Conservation (phyloP, 1,140 invertebrate genomes). For the Drosophila asahinai region DNA sequence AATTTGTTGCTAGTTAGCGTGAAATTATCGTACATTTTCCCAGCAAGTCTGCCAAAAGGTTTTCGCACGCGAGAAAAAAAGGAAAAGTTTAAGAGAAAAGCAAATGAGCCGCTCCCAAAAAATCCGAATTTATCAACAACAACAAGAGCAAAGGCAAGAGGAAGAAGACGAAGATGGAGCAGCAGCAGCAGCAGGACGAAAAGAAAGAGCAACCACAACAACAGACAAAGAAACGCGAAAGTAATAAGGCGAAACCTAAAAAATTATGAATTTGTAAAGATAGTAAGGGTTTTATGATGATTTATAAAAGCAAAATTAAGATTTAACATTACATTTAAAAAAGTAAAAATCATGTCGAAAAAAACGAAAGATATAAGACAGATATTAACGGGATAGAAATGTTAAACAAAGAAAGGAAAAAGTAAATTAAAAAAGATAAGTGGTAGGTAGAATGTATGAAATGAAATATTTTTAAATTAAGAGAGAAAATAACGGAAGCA, state of each 20-base stretch:
- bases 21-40: constrained; percentile 35
- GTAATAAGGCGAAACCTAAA: constrained; percentile 12
- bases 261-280: background rate
- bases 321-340: background rate
- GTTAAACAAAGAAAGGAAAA: background rate
- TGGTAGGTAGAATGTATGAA: too few species aligned
- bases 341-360: too few species aligned
- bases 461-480: too few species aligned
- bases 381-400: background rate
- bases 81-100: constrained; percentile 51
- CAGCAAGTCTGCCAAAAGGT: constrained; percentile 32
- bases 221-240: constrained; percentile 54
- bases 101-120: constrained; percentile 66
- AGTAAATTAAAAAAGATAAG: too few species aligned
- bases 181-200: constrained; percentile 14
- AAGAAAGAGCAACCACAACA: constrained; percentile 59
- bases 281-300: background rate
- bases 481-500: too few species aligned
- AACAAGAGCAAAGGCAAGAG: constrained; percentile 34
- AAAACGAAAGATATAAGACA: background rate
- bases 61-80: constrained; percentile 40
- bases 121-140: constrained; percentile 63
- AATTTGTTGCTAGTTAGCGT: constrained; percentile 45
- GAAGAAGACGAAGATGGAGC: constrained; percentile 12
- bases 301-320: background rate